Evolutionary conservation across 1,140 invertebrate species (phyloP).

Genomic region (Lerema accius): DNA sequence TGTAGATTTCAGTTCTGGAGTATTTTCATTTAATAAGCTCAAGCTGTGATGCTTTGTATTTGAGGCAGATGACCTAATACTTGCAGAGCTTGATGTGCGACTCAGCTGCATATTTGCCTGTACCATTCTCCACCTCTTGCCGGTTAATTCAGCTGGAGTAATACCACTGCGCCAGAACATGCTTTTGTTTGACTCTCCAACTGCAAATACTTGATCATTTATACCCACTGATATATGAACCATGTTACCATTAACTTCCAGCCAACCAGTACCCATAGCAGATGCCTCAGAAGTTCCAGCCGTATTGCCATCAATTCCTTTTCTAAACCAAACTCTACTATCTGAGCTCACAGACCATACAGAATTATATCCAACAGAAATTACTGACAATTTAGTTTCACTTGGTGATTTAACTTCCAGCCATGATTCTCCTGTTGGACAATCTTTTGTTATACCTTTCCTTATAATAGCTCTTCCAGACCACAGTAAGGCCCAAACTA

Average conservation of each 20-base stretch:
- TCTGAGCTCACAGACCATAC: conserved; percentile 95
- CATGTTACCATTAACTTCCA: conserved; percentile 93
- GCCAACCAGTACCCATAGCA: conserved; percentile 90
- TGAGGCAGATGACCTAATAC: conserved; percentile 73
- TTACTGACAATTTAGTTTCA: conserved; percentile 87
- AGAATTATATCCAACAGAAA: conserved; percentile 92
- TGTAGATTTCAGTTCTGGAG: conserved; percentile 67
- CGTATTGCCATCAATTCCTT: conserved; percentile 90
- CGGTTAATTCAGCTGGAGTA: conserved; percentile 89
- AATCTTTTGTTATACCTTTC: conserved; percentile 89
- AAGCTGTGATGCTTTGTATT: conserved; percentile 78
- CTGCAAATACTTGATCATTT: conserved; percentile 90
- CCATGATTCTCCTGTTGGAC: conserved; percentile 91
- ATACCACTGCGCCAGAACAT: conserved; percentile 93
- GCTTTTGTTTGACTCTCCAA: conserved; percentile 86
- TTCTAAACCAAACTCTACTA: conserved; percentile 94
- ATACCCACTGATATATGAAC: conserved; percentile 91
- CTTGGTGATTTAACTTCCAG: conserved; percentile 88
- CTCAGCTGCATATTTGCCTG: conserved; percentile 91
- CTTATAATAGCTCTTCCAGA: conserved; percentile 91
- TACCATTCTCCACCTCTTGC: conserved; percentile 92
- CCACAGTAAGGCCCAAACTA: conserved; percentile 93
- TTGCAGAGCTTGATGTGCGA: conserved; percentile 89
- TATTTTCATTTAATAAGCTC: conserved; percentile 70
- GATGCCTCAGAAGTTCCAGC: conserved; percentile 87